Evolutionary conservation across 2,113 vertebrate genomes (phyloP), one percentile per base, ranked within the genome.

Genomic region (Paratilapia polleni): DNA sequence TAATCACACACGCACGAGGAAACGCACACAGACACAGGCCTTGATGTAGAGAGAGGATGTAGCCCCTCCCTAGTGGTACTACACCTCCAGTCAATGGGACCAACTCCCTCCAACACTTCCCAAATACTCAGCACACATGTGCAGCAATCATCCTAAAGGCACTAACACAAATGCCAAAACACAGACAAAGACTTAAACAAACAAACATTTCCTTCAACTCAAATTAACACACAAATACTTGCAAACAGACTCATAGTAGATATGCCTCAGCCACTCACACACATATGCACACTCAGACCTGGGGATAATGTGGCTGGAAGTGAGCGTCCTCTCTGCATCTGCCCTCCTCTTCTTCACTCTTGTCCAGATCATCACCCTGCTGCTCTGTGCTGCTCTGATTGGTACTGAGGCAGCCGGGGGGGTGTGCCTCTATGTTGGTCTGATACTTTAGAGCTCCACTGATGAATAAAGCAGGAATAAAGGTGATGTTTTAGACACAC

Each of bases 381-480:
- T 78, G 87, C 82, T 82, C 75, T 12, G 22, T 22, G 63, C n/a
- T 75, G 4, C 96, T 97, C 93, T 90, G 93, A 90, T 97, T 99
- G 85, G 94, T 92, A 91, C 81, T 89, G 77, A 97, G 83, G 93
- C 98, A 99, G 90, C 98, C 98, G 31, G 98, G 98, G 79, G 97
- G 96, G 61, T 99, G 98, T 43, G 96, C 93, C 57, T 97, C 96
- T 75, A 98, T 83, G 82, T 99, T 99, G 83, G 93, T 96, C 83
- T 99, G 98, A 94, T 97, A 99, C 93, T 99, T 99, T 82, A 99
- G 94, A 82, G 97, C 95, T 15, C 98, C 98, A 80, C 98, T 99
- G 82, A 19, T 77, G 14, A 54, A 78, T 26, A 59, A 63, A 75
- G 56, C 34, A 43, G 68, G 7, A 76, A 19, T 6, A 1, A 22